These are phyloP conservation scores for Chloroceryle amazona DNA, from an alignment of 2,797 vertebrate genomes.

Conservation along the genomic window DNA sequence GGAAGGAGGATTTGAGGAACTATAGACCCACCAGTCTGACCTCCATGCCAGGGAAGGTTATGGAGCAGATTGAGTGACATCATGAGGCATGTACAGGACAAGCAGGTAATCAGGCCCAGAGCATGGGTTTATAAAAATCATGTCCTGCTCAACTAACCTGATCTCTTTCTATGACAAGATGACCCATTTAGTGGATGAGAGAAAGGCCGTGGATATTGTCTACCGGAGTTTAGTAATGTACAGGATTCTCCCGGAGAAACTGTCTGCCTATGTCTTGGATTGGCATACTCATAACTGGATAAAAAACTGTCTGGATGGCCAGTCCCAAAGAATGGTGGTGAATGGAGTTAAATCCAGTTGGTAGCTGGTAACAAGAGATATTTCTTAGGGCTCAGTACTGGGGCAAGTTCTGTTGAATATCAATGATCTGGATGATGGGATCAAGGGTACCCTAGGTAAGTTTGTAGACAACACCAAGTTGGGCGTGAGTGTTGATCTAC, in stretches of 20 bases:
- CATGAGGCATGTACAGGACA: accelerated
- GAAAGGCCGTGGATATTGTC: neutral
- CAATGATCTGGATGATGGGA: neutral
- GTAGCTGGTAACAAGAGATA: neutral
- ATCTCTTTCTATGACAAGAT: neutral
- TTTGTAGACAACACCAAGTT: neutral
- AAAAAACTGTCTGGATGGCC: neutral
- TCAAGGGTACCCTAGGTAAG: neutral
- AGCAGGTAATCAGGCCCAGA: neutral
- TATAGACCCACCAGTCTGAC: neutral
- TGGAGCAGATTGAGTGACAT: neutral
- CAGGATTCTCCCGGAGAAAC: neutral
- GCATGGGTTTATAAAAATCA: neutral
- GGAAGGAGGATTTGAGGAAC: neutral
- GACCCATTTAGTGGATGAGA: too few species aligned
- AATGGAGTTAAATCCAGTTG: neutral
- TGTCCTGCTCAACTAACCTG: neutral
- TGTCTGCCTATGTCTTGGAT: neutral
- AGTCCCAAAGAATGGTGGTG: neutral
- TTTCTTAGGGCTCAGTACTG: neutral
- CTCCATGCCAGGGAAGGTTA: accelerated
- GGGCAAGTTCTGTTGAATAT: neutral
- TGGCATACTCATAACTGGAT: too few species aligned
- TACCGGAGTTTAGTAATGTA: neutral
- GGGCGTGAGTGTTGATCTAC: too few species aligned